Percentiles rank a stretch among this genome's conserved stretches.
These are phyloP conservation scores for Aurelia sp. DNA, from an alignment of 30 jellyfish, hydroid and myxozoan species.

Conservation along the genomic window DNA sequence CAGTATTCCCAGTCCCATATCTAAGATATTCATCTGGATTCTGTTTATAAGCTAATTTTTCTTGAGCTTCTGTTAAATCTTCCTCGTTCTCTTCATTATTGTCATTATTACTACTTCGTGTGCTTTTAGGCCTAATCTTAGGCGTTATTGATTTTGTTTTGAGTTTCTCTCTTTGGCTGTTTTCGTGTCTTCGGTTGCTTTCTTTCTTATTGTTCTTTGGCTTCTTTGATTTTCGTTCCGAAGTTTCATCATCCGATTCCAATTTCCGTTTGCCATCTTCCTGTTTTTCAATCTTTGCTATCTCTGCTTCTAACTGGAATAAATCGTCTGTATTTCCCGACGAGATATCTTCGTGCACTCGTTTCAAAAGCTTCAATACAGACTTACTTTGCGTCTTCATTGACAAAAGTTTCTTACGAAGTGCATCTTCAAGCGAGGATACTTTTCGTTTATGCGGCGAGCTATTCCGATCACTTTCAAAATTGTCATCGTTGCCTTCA, in stretches of 20 bases:
- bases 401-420: constrained; percentile 79
- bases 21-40: constrained; percentile 85
- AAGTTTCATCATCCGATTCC: constrained; percentile 7
- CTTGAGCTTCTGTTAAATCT: constrained; percentile 56
- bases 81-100: constrained; percentile 4
- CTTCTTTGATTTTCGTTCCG: not conserved
- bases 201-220: constrained; percentile 37
- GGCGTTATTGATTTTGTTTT: constrained; percentile 75
- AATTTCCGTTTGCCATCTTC: constrained; percentile 16
- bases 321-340: constrained; percentile 86
- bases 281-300: constrained; percentile 74
- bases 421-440: constrained; percentile 89
- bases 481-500: constrained; percentile 39
- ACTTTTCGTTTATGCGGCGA: constrained; percentile 58
- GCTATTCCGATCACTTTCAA: constrained; percentile 12
- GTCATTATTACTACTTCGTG: constrained; percentile 7
- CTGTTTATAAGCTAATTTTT: constrained; percentile 57
- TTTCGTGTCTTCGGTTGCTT: not conserved
- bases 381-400: constrained; percentile 95
- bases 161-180: constrained; percentile 5
- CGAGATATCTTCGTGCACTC: constrained; percentile 96
- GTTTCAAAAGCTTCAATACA: constrained; percentile 78
- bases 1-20: constrained; percentile 94
- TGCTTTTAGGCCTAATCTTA: constrained; percentile 28
- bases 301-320: constrained; percentile 79